Conservation (phyloP, 2,113 vertebrate genomes). For the Pipra filicauda region DNA sequence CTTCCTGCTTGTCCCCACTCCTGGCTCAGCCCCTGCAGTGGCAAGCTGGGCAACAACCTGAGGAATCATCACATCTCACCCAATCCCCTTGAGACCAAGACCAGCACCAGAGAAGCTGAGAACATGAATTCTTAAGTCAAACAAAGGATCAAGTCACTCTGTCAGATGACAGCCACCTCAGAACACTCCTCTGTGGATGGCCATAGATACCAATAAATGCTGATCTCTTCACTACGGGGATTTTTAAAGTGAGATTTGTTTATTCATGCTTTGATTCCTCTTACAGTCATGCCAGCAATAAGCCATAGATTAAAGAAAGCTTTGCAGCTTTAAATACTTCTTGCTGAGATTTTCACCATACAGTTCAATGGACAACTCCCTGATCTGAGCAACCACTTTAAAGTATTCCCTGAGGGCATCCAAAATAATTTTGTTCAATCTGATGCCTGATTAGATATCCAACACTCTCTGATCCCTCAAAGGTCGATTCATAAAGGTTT, state of each 20-base stretch:
- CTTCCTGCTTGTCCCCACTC: neutral
- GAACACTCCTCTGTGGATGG: neutral
- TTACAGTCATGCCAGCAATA: constrained; percentile 49
- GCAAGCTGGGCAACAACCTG: neutral
- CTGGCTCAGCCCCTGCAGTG: neutral
- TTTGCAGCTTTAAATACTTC: constrained; percentile 14
- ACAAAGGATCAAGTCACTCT: neutral
- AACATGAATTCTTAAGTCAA: neutral
- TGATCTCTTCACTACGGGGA: constrained; percentile 15
- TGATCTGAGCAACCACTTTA: constrained; percentile 60
- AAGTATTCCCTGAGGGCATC: constrained; percentile 47
- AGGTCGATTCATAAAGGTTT: constrained; percentile 38
- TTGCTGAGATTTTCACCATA: neutral
- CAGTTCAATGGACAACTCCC: constrained; percentile 58
- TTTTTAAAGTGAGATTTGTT: constrained; percentile 45
- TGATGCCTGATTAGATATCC: constrained; percentile 41
- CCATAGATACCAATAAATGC: neutral
- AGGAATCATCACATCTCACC: neutral
- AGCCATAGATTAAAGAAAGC: constrained; percentile 53
- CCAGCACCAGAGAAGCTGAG: neutral
- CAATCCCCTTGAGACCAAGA: fast-evolving
- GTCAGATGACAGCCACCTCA: neutral
- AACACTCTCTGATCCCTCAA: constrained; percentile 42
- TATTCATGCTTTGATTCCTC: constrained; percentile 40
- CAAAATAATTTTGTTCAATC: constrained; percentile 51